These are phyloP conservation scores for Cheumatopsyche charites DNA, from an alignment of 1,140 invertebrate species.

Conservation along the genomic window DNA sequence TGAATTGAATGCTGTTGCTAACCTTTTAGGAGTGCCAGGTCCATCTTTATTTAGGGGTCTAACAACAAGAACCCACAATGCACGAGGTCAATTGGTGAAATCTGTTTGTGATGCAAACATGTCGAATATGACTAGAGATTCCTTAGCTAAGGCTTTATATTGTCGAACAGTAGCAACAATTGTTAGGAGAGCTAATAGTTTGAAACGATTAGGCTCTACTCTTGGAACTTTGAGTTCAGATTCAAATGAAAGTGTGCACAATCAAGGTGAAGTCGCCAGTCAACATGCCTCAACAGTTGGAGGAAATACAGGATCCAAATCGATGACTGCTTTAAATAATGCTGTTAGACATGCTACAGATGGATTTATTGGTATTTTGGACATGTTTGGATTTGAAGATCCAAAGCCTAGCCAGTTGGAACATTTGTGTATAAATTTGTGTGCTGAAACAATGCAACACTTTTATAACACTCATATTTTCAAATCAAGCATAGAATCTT, in stretches of 20 bases:
- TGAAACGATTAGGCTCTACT: conserved; percentile 86
- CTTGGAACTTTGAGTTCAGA: conserved; percentile 88
- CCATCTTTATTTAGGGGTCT: conserved; percentile 80
- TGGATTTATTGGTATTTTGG: conserved; percentile 92
- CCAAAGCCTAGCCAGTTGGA: conserved; percentile 88
- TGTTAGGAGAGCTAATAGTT: conserved; percentile 87
- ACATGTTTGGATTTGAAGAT: conserved; percentile 97
- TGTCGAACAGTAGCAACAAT: conserved; percentile 95
- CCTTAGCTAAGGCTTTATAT: conserved; percentile 90
- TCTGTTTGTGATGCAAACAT: conserved; percentile 83
- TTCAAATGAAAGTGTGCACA: conserved; percentile 89
- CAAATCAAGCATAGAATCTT: conserved; percentile 92
- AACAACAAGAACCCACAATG: conserved; percentile 82
- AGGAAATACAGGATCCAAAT: conserved; percentile 81
- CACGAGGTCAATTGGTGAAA: conserved; percentile 81
- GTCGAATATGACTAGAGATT: conserved; percentile 86
- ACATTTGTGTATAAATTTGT: conserved; percentile 93
- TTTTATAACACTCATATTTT: conserved; percentile 98
- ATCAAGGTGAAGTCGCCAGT: conserved; percentile 83
- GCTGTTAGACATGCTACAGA: conserved; percentile 92
- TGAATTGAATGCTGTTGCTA: conserved; percentile 84
- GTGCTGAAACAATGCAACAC: conserved; percentile 96
- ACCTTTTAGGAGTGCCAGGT: conserved; percentile 79
- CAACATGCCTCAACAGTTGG: conserved; percentile 88
- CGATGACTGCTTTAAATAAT: conserved; percentile 90